Evolutionary conservation across 1,140 invertebrate genomes (phyloP), one percentile per base, ranked within the genome.

Genomic region (Lasioglossum baleicum): DNA sequence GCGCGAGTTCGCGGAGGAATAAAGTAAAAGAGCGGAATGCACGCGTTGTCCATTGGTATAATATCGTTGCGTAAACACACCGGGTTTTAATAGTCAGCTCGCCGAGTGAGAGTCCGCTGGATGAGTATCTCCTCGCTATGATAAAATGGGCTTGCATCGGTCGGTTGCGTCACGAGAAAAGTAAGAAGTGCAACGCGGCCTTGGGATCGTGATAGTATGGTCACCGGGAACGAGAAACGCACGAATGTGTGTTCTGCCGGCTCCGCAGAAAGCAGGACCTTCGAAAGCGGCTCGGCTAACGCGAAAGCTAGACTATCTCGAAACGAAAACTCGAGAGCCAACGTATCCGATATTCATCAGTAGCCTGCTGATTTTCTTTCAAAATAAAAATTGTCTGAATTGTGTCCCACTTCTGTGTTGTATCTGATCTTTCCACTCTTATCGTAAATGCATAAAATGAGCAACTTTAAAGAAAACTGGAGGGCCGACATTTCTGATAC

Each of bases 1-100:
- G 8, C 31, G 31, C 3, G n/a, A 20, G 42, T 13, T 10, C 44
- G 44, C 10, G 44, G 10, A 48, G 8, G n/a, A 22, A n/a, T 8
- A 11, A 65, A 73, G 76, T 79, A 79, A 79, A 79, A 73, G 69
- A 72, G 61, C 15, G 76, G 70, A 79, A 73, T 79, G 76, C 70
- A 70, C 70, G n/a, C 26, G 58, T 7, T 31, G 66, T 42, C 61
- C 64, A 73, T 79, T 65, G 70, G 51, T 64, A 48, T 72, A 35
- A 35, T 5, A 48, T 48, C 76, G 76, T 79, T 79, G 70, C 76
- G 76, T 73, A 79, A 79, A 79, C 61, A 79, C 61, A 56, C 35
- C 53, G 61, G 70, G 51, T 35, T 63, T 79, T 73, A 79, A 79
- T 73, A 65, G 61, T 53, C 51, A 7, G 51, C 26, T n/a, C 17